A percentile compares a stretch with the other conserved stretches of the same genome.
phyloP scores from a whole-genome alignment of 2,113 vertebrate species.

The Rhinolophus ferrumequinum region DNA sequence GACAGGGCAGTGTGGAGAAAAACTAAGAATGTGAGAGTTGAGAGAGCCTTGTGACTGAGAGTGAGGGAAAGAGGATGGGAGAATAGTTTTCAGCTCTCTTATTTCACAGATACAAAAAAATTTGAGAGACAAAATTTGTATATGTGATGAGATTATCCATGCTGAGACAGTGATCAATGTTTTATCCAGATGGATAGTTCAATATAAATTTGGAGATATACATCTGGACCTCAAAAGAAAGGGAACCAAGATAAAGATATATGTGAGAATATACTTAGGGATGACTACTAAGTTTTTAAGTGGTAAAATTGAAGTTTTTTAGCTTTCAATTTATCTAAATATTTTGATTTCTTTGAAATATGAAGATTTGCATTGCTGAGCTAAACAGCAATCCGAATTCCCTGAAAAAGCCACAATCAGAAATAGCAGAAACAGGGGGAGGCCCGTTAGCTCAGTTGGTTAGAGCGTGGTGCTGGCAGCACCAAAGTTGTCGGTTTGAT shows the following conservation, averaged over 20 bases:
- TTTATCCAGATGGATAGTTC: neutral
- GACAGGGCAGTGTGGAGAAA: neutral
- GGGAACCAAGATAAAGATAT: neutral
- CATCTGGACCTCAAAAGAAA: neutral
- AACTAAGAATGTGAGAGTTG: neutral
- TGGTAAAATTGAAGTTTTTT: neutral
- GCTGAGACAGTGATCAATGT: neutral
- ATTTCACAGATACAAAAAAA: no score
- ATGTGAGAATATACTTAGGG: neutral
- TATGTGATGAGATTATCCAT: neutral
- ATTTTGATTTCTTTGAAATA: constrained; percentile 37
- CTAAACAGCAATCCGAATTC: constrained; percentile 2
- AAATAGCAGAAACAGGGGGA: constrained; percentile 4
- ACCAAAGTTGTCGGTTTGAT: no score
- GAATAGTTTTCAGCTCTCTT: neutral
- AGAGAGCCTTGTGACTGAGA: neutral
- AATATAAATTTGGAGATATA: neutral
- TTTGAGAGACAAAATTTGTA: neutral
- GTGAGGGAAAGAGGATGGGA: no score
- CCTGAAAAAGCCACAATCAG: neutral
- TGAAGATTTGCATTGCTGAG: constrained; percentile 4
- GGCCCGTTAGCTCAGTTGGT: neutral
- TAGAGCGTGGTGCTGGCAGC: no score
- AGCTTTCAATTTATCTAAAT: neutral
- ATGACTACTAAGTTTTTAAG: neutral